Percentiles rank a stretch among this genome's conserved stretches.
Conservation (phyloP, 2,888 invertebrate species). For the Rambutsinella grinnellia region DNA sequence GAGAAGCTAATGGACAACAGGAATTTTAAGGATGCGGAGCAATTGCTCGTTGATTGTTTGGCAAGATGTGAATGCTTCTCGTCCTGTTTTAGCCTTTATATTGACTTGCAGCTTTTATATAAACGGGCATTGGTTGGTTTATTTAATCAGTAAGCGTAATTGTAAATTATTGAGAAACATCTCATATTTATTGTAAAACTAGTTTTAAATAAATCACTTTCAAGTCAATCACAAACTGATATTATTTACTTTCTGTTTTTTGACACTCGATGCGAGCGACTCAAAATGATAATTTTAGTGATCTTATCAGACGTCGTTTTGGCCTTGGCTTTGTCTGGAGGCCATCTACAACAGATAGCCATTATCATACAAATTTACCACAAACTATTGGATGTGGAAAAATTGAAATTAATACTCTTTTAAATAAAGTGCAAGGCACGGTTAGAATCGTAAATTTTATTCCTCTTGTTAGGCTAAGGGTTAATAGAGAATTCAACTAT, state of each 20-base stretch:
- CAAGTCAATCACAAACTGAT: not conserved
- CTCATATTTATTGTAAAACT: not conserved
- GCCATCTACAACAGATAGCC: too few relatives aligned
- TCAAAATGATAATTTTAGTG: too few relatives aligned
- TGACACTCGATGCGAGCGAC: not conserved
- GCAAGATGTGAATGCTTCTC: constrained; percentile 42
- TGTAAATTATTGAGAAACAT: not conserved
- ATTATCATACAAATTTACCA: too few relatives aligned
- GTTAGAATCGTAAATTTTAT: too few relatives aligned
- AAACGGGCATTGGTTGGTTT: constrained; percentile 57
- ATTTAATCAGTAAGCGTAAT: constrained; percentile 44
- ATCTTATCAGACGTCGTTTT: too few relatives aligned
- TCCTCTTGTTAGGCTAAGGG: too few relatives aligned
- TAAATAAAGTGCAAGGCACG: too few relatives aligned
- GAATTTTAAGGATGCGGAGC: constrained; percentile 44
- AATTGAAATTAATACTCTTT: too few relatives aligned
- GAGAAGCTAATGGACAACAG: constrained; percentile 26
- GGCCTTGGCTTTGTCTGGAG: too few relatives aligned
- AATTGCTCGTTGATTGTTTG: constrained; percentile 32
- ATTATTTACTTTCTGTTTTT: not conserved
- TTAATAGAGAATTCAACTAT: too few relatives aligned
- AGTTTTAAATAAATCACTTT: not conserved
- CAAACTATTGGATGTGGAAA: too few relatives aligned
- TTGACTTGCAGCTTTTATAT: constrained; percentile 54
- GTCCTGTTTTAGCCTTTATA: constrained; percentile 39